Evolutionary conservation across 1,140 invertebrate species (phyloP).

Genomic region (Drosophila pachea): DNA sequence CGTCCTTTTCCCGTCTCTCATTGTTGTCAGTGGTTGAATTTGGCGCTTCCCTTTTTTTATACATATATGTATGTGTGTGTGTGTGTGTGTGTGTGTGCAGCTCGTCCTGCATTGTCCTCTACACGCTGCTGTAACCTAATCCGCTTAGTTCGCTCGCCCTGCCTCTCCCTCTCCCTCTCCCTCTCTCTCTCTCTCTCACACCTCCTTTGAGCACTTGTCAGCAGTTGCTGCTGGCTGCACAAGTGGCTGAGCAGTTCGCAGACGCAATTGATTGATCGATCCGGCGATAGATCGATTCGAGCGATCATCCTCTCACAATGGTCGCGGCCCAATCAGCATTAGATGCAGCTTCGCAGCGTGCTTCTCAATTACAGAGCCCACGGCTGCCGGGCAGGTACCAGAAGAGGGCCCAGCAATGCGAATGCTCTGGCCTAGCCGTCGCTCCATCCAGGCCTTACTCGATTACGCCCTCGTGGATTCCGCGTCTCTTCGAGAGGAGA

Average conservation of each 20-base stretch:
- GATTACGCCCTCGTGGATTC: too few species aligned
- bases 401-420: too few species aligned
- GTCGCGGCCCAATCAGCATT: neutral
- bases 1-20: constrained; percentile 7
- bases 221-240: constrained; percentile 3
- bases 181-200: neutral
- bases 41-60: constrained; percentile 27
- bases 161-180: neutral
- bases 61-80: too few species aligned
- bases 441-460: too few species aligned
- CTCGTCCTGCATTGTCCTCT: constrained; percentile 47
- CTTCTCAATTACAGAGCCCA: neutral
- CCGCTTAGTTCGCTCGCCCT: constrained; percentile 41
- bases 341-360: neutral
- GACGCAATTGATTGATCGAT: constrained; percentile 31
- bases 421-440: too few species aligned
- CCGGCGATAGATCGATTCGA: neutral
- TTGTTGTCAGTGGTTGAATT: constrained; percentile 47
- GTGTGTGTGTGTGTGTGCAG: neutral
- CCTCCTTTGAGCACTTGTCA: constrained; percentile 23
- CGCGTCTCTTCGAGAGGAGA: too few species aligned
- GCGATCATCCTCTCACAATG: constrained; percentile 6
- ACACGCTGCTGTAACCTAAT: constrained; percentile 65
- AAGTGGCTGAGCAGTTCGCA: constrained; percentile 25
- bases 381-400: too few species aligned